Percentiles rank a stretch among this genome's conserved stretches.
phyloP scores from a whole-genome alignment of 2,888 invertebrate species.

The Carabus problematicus region DNA sequence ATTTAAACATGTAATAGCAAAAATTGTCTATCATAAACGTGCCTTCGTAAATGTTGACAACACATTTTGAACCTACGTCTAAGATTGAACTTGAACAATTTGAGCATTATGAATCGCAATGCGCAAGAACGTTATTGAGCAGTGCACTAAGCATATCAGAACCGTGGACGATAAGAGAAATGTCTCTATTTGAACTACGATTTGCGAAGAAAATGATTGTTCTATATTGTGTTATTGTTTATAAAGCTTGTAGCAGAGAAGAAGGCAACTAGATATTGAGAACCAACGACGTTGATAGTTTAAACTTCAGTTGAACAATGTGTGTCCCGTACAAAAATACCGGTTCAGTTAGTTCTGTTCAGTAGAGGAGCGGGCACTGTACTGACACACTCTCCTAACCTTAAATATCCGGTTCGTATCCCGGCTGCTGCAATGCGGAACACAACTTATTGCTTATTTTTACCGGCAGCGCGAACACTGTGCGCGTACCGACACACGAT shows the following conservation, averaged over 20 bases:
- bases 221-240: not conserved
- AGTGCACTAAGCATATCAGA: constrained; percentile 38
- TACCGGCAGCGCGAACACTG: constrained; percentile 37
- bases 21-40: constrained; percentile 22
- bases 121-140: constrained; percentile 28
- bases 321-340: not conserved
- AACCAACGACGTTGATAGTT: too few species aligned
- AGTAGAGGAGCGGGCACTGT: constrained; percentile 30
- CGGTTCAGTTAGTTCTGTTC: constrained; percentile 5
- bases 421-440: constrained; percentile 42
- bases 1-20: constrained; percentile 12
- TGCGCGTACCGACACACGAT: constrained; percentile 16
- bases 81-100: constrained; percentile 29
- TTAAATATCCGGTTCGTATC: constrained; percentile 37
- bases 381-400: constrained; percentile 38
- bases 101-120: constrained; percentile 36
- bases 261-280: too few species aligned
- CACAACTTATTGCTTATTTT: constrained; percentile 43
- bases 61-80: constrained; percentile 31
- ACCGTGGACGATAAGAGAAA: not conserved
- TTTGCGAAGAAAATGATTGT: not conserved
- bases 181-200: too few species aligned
- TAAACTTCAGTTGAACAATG: too few species aligned
- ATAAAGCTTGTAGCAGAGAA: not conserved
- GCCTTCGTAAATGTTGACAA: constrained; percentile 4